Base-by-base conservation (phyloP, 2,797 vertebrate genomes). In the Diplodus sargus region DNA sequence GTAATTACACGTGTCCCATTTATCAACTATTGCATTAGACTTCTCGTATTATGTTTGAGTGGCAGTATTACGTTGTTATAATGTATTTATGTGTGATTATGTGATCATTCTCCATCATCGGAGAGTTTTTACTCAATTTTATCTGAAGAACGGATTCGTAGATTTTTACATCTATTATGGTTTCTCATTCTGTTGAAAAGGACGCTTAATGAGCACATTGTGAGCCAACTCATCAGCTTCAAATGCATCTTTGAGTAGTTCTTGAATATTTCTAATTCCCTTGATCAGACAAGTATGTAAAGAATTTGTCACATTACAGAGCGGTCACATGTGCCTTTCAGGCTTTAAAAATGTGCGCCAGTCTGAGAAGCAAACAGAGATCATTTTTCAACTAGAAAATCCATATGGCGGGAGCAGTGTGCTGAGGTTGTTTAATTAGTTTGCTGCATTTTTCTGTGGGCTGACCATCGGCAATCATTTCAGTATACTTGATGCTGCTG, bases 1-100 rank as follows among this genome's bases (percentile, higher is more conserved):
- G 76, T 84, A 75, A 87, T 83, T 72, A 74, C 47, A 48, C 60
- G 65, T 51, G 63, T 88, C 85, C 51, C 68, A 73, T 80, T 78
- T 73, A 60, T 87, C 23, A 70, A 15, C 59, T 34, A 30, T 73
- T 67, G 22, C 49, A n/a, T 77, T 61, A 25, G 42, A 72, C 43
- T 51, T 59, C 51, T 79, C 53, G 53, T 66, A 71, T 79, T 72
- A 25, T 51, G 60, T 28, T 61, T 51, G 3, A 83, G 63, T 68
- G 49, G 43, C 28, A 58, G 68, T 68, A 25, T 63, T 52, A 34
- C 45, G 42, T 4, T 58, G 25, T 56, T 30, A 17, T 39, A 60
- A 42, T 53, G 56, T 47, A 57, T 59, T 61, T 54, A 22, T 63
- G 17, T 22, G 15, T 51, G 22, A 20, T 48, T 70, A 45, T 43